Conservation (phyloP, 1,140 invertebrate genomes). For the Temnothorax curvispinosus region DNA sequence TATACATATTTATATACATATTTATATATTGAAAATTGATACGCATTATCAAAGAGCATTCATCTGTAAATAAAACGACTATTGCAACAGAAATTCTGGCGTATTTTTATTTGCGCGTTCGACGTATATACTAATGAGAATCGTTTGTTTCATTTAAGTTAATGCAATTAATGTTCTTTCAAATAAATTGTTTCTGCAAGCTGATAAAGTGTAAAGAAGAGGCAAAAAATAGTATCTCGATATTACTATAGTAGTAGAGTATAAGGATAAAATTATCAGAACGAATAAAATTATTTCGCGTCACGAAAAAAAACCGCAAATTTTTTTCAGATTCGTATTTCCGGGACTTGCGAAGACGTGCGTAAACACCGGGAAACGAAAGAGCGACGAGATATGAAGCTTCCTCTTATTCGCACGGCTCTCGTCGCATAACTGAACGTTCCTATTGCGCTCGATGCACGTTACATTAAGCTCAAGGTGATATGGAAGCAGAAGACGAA, state of each 20-base stretch:
- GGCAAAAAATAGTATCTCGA: neutral
- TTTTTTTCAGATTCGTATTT: constrained; percentile 56
- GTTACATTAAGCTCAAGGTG: constrained; percentile 76
- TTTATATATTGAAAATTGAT: neutral
- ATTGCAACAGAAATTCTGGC: neutral
- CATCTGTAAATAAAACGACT: constrained; percentile 1
- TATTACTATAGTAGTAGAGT: neutral
- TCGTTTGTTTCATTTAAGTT: neutral
- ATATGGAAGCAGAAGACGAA: constrained; percentile 84
- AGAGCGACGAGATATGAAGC: constrained; percentile 44
- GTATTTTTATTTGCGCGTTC: neutral
- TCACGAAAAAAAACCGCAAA: constrained; percentile 15
- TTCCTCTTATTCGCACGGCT: constrained; percentile 43
- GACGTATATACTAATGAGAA: neutral
- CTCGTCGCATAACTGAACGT: constrained; percentile 28
- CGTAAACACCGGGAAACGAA: constrained; percentile 48
- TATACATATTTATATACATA: neutral
- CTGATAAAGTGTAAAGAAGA: neutral
- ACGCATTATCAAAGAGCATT: neutral
- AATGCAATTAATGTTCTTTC: neutral
- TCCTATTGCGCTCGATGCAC: constrained; percentile 64
- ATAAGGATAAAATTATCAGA: neutral
- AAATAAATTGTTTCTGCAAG: neutral
- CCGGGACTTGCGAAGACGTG: constrained; percentile 4
- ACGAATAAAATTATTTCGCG: neutral